Evolutionary conservation across 2,888 invertebrate species (phyloP).

Genomic region (Meiosimyza platycephala): DNA sequence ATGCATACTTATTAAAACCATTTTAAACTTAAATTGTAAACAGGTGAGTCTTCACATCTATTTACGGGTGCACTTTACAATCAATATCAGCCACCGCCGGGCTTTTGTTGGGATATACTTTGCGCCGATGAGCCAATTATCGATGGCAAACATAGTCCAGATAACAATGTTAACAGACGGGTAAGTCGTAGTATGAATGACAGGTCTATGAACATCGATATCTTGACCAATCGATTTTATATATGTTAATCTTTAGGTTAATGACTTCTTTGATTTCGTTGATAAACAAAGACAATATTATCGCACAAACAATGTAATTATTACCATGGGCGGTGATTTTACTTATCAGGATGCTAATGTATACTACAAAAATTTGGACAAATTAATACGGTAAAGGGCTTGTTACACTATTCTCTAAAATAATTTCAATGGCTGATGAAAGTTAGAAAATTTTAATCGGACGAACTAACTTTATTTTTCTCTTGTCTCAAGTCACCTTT

Average conservation of each 20-base stretch:
- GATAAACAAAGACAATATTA: conserved; percentile 71
- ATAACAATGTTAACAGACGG: conserved; percentile 83
- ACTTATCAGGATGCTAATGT: conserved; percentile 84
- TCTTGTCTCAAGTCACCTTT: too few species aligned
- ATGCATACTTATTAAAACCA: not conserved
- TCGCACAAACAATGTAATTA: conserved; percentile 78
- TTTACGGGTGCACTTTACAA: conserved; percentile 89
- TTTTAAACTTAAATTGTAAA: conserved; percentile 29
- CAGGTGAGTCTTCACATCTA: conserved; percentile 76
- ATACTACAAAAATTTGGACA: conserved; percentile 88
- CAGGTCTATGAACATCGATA: not conserved
- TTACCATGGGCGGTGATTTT: conserved; percentile 95
- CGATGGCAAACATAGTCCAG: conserved; percentile 82
- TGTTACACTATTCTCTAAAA: not conserved
- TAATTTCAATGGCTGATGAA: conserved; percentile 34
- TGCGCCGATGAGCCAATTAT: conserved; percentile 89
- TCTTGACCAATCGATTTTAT: not conserved
- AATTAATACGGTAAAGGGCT: conserved; percentile 74
- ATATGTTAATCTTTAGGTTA: conserved; percentile 48
- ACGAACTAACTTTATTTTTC: conserved; percentile 13
- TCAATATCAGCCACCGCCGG: conserved; percentile 85
- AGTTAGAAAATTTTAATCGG: conserved; percentile 21
- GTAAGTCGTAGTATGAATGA: conserved; percentile 69
- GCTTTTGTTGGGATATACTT: conserved; percentile 92
- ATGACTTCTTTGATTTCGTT: conserved; percentile 72